These are phyloP conservation scores for Venturia canescens DNA, from an alignment of 1,140 invertebrate genomes.

Conservation along the genomic window DNA sequence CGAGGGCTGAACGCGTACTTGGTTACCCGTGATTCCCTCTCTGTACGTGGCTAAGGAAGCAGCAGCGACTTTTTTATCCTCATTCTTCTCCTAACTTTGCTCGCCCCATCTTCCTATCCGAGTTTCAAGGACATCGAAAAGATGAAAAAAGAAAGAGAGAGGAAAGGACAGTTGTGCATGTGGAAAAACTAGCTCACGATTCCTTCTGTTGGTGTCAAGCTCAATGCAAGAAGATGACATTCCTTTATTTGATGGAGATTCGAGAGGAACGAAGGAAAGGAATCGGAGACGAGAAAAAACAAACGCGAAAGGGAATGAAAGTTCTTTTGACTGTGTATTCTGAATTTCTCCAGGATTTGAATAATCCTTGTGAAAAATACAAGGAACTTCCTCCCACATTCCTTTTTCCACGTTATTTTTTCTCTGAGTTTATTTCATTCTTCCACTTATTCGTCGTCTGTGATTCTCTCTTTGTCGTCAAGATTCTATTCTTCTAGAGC, in stretches of 20 bases:
- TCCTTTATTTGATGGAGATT: background rate
- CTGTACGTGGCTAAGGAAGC: slow-evolving; percentile 29
- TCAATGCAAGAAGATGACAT: background rate
- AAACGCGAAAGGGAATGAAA: slow-evolving; percentile 16
- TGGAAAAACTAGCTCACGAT: slow-evolving; percentile 11
- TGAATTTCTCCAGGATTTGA: slow-evolving; percentile 38
- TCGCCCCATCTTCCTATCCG: background rate
- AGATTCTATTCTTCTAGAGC: no score
- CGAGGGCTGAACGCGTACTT: slow-evolving; percentile 9
- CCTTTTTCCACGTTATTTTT: slow-evolving; percentile 21
- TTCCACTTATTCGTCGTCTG: background rate
- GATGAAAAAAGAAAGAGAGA: slow-evolving; percentile 16
- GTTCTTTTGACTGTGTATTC: slow-evolving; percentile 21
- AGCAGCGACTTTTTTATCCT: background rate
- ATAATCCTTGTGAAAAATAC: slow-evolving; percentile 49
- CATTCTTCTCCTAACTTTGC: background rate
- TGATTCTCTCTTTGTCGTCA: background rate
- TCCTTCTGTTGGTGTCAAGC: slow-evolving; percentile 1
- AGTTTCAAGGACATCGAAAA: slow-evolving; percentile 3
- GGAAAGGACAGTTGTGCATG: background rate
- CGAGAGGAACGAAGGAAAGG: background rate
- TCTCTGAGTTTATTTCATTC: slow-evolving; percentile 42
- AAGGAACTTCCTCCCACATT: slow-evolving; percentile 1
- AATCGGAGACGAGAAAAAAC: background rate
- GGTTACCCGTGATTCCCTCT: background rate